Base-by-base conservation (phyloP, 2,888 invertebrate genomes). In the Oxytorus armatus region DNA sequence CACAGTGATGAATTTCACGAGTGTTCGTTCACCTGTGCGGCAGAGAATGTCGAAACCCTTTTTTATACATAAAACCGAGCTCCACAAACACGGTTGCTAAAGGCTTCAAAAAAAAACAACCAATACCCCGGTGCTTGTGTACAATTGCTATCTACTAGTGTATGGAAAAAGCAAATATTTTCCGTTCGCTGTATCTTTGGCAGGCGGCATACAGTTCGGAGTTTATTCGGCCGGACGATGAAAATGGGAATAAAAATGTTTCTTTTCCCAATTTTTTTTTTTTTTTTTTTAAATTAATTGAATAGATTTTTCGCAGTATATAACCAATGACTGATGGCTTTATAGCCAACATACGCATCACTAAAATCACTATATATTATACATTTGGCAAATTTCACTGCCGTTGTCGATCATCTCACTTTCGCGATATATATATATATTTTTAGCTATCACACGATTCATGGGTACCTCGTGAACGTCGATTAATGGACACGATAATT, bases 401-500 rank as follows among this genome's bases (percentile, higher is more conserved):
- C n/a, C n/a, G n/a, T 65, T 72, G 25, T 11, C 51, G 33, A 33
- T 21, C 39, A 29, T 59, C 33, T 72, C 11, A 8, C 42, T 51
- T 14, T 16, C 25, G 18, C 16, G 14, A 11, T 14, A 5, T 36
- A 4, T 53, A 39, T 53, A 10, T 51, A 39, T 18, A 36, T 36
- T 39, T 25, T 21, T 25, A 53, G 1, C 18, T 36, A 11, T 21
- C 36, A n/a, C 16, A 55, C 68, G 47, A 7, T 25, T 25, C 29
- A 14, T 25, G 39, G 21, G 44, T 16, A 44, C 21, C 36, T 14
- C 18, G 3, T 1, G 39, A 47, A 61, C 53, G 66, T 61, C 85
- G 83, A 87, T 86, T 87, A 85, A 89, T 87, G 83, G 86, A 70
- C 68, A 18, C 57, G 84, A 87, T 88, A 90, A 89, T 90, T 89